Evolutionary conservation across 2,113 vertebrate species (phyloP), one percentile per base, ranked within the genome.

Genomic region (Oceanites oceanicus): DNA sequence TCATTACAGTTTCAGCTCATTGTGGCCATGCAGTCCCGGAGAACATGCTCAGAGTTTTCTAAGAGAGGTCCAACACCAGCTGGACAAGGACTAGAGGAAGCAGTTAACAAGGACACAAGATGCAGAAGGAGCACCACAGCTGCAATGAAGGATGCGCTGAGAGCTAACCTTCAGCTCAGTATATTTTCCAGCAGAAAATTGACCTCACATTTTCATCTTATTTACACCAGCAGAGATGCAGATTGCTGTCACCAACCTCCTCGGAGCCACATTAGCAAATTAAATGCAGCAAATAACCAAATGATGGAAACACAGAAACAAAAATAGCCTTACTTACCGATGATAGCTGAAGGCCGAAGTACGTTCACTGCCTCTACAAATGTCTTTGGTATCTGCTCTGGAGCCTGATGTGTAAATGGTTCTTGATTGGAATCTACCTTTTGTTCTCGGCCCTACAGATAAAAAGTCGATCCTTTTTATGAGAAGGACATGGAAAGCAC

Each of bases 351-450:
- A 45, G 99, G 99, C 94, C 96, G 98, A 61, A 99, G 98, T 29
- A 98, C 91, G 67, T 99, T 99, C 79, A 99, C 99, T 30, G 99
- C 99, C 66, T 99, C 99, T 15, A 99, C 96, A 95, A 99, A 99
- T 2, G 98, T 99, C 75, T 97, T 97, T 59, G 99, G 98, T 34
- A 96, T 32, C 23, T 94, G 92, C 50, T 98, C 98, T 14, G 99
- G 99, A 90, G 98, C 97, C 42, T 90, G 88, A 11, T 99, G 99
- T 12, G 98, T 96, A 86, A 99, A 99, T 0, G 97, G 97, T 58
- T 99, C 99, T 93, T 99, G 99, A 94, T 99, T 98, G 71, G 92
- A 59, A 59, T 99, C 99, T 0, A 96, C 98, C 44, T 93, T 96
- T 92, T 99, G 97, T 3, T 95, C 90, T 89, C 99, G 98, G 20